Percentiles rank a stretch among this genome's conserved stretches.
Evolutionary conservation across 2,113 vertebrate genomes (phyloP).

Genomic region (Anser cygnoides): DNA sequence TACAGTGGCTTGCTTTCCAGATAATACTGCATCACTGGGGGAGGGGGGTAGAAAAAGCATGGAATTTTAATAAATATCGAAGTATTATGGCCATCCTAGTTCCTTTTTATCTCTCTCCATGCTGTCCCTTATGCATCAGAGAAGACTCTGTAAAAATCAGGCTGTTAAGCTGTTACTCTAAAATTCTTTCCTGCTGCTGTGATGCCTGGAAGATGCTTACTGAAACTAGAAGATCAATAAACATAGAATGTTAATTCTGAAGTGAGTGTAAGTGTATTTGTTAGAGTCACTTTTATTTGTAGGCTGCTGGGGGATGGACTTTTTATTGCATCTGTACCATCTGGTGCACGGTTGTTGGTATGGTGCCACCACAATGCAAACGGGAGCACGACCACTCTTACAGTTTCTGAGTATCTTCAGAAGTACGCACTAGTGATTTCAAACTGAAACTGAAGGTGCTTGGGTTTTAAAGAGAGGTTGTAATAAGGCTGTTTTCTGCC

Average conservation of each 20-base stretch:
- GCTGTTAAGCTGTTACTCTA: not conserved
- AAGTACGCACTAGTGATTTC: fast-evolving
- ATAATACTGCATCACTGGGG: not conserved
- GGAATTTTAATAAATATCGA: not conserved
- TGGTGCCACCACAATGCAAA: not conserved
- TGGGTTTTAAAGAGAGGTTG: not conserved
- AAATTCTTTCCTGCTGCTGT: not conserved
- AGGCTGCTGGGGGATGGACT: not conserved
- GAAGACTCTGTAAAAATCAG: not conserved
- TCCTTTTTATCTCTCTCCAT: not conserved
- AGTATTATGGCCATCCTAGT: not conserved
- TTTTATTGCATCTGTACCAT: not conserved
- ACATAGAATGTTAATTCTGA: not conserved
- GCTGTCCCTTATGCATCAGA: not conserved
- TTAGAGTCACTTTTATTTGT: not conserved
- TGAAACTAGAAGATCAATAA: not conserved
- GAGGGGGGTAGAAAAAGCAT: too few relatives aligned
- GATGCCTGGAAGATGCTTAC: not conserved
- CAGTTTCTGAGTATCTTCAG: fast-evolving
- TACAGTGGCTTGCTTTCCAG: fast-evolving
- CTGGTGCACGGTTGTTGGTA: not conserved
- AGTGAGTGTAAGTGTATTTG: not conserved
- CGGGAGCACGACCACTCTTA: not conserved
- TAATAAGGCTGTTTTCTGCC: not conserved
- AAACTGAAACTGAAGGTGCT: not conserved